Evolutionary conservation across 2,888 invertebrate genomes (phyloP), one percentile per base, ranked within the genome.

Genomic region (Tipula vernalis): DNA sequence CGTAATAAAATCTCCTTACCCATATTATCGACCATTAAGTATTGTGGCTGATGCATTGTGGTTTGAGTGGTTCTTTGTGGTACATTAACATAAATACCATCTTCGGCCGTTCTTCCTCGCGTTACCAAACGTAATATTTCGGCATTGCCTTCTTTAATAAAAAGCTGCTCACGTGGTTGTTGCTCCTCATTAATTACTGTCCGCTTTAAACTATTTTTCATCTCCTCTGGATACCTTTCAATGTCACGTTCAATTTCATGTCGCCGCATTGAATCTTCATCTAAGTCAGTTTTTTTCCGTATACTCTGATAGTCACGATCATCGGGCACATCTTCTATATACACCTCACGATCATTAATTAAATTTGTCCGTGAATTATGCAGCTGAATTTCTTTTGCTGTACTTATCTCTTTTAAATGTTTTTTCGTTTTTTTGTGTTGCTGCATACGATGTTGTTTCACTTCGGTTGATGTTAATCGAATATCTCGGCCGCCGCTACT

Each of bases 1-100:
- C 95, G 94, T 94, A 97, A 95, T 2, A 97, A 92, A 88, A 97
- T 95, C 89, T 97, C 96, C 92, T 97, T 97, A 0, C 97, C 97
- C 1, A 96, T 96, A 89, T 95, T 95, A 88, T 95, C 95, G 13
- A 95, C 94, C 89, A 94, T 94, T 85, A 94, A 92, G 83, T 94
- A 92, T 88, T 94, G 94, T 4, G 93, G 93, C 88, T 93, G 93
- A 57, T 93, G 93, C 1, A 94, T 93, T 2, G 93, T 92, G 42
- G 93, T 93, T 88, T 94, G 92, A 88, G 93, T 92, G 15, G 91
- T 91, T 89, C 93, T 92, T 36, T 92, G 88, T 1, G 93, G 93
- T 71, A 94, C 91, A 89, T 94, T 93, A 5, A 93, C 93, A 89
- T 94, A 93, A 42, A 91, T 90, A 86, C 93, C 92, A 88, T 95